Evolutionary conservation across 2,113 vertebrate species (phyloP).

Genomic region (Planiliza haematocheilus): DNA sequence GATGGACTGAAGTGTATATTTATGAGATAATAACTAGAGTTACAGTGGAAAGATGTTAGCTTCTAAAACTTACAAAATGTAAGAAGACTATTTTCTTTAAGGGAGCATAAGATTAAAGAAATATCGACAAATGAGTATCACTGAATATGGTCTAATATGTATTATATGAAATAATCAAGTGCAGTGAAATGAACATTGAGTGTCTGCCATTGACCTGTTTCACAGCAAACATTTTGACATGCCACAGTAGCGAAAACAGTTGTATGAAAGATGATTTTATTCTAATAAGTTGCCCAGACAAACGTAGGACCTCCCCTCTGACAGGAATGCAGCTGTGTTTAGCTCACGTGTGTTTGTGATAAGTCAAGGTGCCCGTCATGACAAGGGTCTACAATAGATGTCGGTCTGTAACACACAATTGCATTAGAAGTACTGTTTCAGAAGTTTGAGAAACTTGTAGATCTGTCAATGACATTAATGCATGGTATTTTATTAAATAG

Average conservation of each 20-base stretch:
- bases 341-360: no score
- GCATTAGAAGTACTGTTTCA: slow-evolving; percentile 29
- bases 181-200: slow-evolving; percentile 18
- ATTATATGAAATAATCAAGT: slow-evolving; percentile 31
- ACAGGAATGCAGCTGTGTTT: no score
- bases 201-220: neutral
- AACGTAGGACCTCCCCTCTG: no score
- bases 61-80: slow-evolving; percentile 5
- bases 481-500: slow-evolving; percentile 42
- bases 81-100: slow-evolving; percentile 50
- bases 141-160: slow-evolving; percentile 34
- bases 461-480: slow-evolving; percentile 18
- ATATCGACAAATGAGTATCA: slow-evolving; percentile 16
- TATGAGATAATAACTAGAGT: slow-evolving; percentile 25
- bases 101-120: neutral
- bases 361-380: no score
- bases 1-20: slow-evolving; percentile 16
- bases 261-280: no score
- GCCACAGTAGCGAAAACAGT: no score
- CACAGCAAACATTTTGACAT: no score
- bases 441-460: slow-evolving; percentile 12
- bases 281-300: no score
- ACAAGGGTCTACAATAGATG: neutral
- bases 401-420: slow-evolving; percentile 12
- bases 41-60: slow-evolving; percentile 5